Percentiles rank a stretch among this genome's conserved stretches.
phyloP scores from a whole-genome alignment of 2,888 invertebrate species.

The Pasiphila rectangulata region DNA sequence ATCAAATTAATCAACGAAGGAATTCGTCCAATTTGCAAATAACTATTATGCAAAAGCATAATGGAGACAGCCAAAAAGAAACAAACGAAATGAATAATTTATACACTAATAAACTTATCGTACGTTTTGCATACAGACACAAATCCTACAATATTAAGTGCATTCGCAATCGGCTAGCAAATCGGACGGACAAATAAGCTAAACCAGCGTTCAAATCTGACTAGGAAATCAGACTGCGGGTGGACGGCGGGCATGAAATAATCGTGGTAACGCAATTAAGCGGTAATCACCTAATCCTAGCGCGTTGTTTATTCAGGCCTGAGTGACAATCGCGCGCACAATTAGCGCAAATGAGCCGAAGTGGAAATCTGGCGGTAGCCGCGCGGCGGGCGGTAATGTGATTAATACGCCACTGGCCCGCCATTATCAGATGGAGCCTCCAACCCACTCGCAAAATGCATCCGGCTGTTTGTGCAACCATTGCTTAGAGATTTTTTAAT shows the following conservation, averaged over 20 bases:
- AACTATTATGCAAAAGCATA: background rate
- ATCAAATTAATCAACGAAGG: too few species aligned
- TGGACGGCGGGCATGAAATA: constrained; percentile 72
- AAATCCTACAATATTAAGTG: constrained; percentile 30
- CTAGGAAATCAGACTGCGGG: constrained; percentile 74
- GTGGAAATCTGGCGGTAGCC: constrained; percentile 76
- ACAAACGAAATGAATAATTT: constrained; percentile 11
- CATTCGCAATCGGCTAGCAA: constrained; percentile 34
- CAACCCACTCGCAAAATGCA: constrained; percentile 24
- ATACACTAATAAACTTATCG: constrained; percentile 12
- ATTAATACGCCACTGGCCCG: constrained; percentile 69
- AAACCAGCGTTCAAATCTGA: constrained; percentile 66
- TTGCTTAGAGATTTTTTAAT: too few species aligned
- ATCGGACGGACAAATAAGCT: constrained; percentile 44
- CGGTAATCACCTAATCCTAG: constrained; percentile 80
- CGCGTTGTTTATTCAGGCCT: constrained; percentile 80
- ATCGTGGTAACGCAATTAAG: constrained; percentile 78
- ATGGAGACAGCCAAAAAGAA: background rate
- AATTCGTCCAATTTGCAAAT: too few species aligned
- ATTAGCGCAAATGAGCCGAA: constrained; percentile 81
- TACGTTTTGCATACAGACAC: constrained; percentile 18
- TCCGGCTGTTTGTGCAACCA: background rate
- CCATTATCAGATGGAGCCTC: constrained; percentile 53
- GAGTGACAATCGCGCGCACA: constrained; percentile 80
- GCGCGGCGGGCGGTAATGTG: constrained; percentile 56